Percentiles rank a stretch among this genome's conserved stretches.
phyloP scores from a whole-genome alignment of 2,113 vertebrate genomes.

The Crotalus viridis region DNA sequence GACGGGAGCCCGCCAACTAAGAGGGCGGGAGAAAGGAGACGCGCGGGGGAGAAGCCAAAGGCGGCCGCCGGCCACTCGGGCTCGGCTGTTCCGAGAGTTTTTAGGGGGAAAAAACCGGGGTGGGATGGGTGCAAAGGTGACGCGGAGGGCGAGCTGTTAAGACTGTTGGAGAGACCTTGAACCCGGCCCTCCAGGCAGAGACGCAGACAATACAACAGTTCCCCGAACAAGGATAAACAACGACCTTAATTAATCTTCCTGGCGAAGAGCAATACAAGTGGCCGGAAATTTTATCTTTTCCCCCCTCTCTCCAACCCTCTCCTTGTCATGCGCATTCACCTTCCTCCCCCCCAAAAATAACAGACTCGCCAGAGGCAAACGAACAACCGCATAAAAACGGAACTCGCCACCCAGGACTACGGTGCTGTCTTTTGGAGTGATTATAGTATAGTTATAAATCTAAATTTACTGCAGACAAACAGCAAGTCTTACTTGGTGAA shows the following conservation, averaged over 20 bases:
- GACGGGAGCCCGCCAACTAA: not conserved
- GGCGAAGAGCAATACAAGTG: constrained; percentile 3
- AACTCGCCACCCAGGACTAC: constrained; percentile 4
- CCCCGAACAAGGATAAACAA: constrained; percentile 45
- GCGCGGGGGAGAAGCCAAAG: not conserved
- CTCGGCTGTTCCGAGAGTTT: not conserved
- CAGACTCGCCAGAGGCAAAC: not conserved
- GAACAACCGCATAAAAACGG: not conserved
- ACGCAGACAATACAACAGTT: not conserved
- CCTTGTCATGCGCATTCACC: not conserved
- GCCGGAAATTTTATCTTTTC: not conserved
- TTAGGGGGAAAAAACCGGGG: not conserved
- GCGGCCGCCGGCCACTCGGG: not conserved
- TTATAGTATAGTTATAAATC: not conserved
- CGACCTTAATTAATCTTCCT: constrained; percentile 31
- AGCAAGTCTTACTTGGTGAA: not conserved
- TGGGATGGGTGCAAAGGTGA: not conserved
- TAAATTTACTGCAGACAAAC: not conserved
- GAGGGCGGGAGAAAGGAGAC: not conserved
- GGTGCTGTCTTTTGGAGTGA: not conserved
- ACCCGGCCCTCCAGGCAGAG: constrained; percentile 31
- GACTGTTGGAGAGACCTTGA: constrained; percentile 26
- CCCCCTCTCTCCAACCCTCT: not conserved
- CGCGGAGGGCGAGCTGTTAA: not conserved
- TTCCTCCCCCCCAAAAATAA: not conserved